These are phyloP conservation scores for Oreochromis niloticus DNA, from an alignment of 2,113 vertebrate genomes.

Conservation along the genomic window DNA sequence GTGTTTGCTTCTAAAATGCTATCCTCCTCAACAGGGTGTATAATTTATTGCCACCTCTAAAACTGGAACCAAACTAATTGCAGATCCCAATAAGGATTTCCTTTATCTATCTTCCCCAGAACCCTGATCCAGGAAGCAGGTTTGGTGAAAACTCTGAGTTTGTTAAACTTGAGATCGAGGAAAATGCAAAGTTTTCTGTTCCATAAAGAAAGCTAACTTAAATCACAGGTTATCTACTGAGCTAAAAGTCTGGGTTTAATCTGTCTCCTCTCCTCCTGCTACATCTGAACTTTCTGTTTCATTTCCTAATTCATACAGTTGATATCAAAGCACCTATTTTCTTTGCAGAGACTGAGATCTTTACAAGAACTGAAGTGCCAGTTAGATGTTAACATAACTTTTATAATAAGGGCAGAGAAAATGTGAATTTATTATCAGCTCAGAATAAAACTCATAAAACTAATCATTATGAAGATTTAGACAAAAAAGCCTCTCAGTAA, in stretches of 20 bases:
- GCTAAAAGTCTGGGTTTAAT: neutral
- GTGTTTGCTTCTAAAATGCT: neutral
- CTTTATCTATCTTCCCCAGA: neutral
- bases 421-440: neutral
- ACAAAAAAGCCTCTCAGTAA: neutral
- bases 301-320: neutral
- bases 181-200: neutral
- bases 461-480: rapidly evolving
- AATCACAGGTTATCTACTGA: neutral
- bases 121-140: neutral
- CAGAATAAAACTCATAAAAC: neutral
- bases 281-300: neutral
- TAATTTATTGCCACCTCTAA: neutral
- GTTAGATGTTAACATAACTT: neutral
- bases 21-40: neutral
- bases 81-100: neutral
- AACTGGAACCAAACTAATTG: neutral
- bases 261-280: neutral
- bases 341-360: neutral
- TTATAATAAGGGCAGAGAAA: neutral
- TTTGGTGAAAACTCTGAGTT: neutral
- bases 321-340: neutral
- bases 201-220: neutral
- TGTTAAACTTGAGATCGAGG: neutral
- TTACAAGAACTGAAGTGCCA: neutral